Conservation (phyloP, 2,888 invertebrate genomes). For the Dendrolimus pini region DNA sequence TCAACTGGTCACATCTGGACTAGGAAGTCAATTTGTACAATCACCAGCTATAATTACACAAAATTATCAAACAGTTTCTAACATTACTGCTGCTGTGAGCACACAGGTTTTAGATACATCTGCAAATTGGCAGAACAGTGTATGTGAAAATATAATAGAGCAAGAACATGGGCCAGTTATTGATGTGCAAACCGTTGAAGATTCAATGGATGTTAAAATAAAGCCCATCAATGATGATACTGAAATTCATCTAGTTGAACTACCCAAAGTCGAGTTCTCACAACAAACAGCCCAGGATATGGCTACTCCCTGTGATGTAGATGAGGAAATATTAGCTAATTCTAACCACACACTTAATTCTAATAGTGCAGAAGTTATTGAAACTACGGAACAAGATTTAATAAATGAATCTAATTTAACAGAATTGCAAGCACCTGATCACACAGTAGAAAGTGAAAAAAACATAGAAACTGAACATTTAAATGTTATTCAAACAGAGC, state of each 20-base stretch:
- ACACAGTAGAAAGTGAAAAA: no score
- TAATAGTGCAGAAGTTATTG: constrained; percentile 10
- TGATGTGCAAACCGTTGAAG: constrained; percentile 20
- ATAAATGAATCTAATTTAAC: not conserved
- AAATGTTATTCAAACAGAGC: not conserved
- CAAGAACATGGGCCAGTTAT: constrained; percentile 21
- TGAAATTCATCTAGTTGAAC: constrained; percentile 21
- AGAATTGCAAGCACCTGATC: no score
- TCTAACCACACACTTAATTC: not conserved
- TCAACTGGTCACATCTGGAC: constrained; percentile 55
- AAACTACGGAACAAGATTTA: constrained; percentile 8
- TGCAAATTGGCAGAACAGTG: constrained; percentile 44
- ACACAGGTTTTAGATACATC: constrained; percentile 49
- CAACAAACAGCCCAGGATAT: constrained; percentile 17
- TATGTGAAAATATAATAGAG: constrained; percentile 26
- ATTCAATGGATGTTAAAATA: constrained; percentile 18
- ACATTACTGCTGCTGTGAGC: constrained; percentile 63
- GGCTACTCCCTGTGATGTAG: constrained; percentile 12
- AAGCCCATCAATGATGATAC: constrained; percentile 16
- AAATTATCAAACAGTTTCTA: constrained; percentile 59
- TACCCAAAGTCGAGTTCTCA: constrained; percentile 33
- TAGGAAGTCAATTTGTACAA: constrained; percentile 55
- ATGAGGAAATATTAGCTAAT: constrained; percentile 5
- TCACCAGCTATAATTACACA: constrained; percentile 58
- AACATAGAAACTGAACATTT: no score